Conservation (phyloP, 2,888 invertebrate species). For the Limnephilus rhombicus region DNA sequence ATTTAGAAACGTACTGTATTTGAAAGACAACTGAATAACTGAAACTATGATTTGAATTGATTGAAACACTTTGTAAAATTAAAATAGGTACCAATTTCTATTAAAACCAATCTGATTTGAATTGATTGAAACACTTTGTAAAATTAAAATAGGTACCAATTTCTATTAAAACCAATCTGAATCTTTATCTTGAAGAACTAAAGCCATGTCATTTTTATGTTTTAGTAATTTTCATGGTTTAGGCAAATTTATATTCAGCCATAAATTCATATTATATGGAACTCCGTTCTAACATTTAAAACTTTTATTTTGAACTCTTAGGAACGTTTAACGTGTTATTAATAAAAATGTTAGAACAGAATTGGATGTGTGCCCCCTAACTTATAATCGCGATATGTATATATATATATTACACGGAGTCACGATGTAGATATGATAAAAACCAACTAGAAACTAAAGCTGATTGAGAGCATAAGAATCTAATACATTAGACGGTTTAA, state of each 20-base stretch:
- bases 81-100: neutral
- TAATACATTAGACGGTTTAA: neutral
- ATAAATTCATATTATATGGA: neutral
- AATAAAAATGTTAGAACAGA: neutral
- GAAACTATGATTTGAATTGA: neutral
- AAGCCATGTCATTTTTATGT: neutral
- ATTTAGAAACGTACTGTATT: neutral
- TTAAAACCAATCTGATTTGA: neutral
- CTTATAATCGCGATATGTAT: too few relatives aligned
- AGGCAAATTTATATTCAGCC: neutral
- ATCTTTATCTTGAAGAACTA: neutral
- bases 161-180: neutral
- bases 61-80: neutral
- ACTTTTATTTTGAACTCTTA: neutral
- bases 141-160: neutral
- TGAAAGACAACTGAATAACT: neutral
- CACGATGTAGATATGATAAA: too few relatives aligned
- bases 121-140: neutral
- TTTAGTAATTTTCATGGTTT: neutral
- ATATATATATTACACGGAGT: too few relatives aligned
- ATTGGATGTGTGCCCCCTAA: too few relatives aligned
- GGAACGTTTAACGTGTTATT: neutral
- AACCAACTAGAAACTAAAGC: too few relatives aligned
- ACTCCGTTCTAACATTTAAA: neutral
- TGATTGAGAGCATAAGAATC: too few relatives aligned